These are phyloP conservation scores for Xestia c-nigrum DNA, from an alignment of 2,888 invertebrate species.

Conservation along the genomic window DNA sequence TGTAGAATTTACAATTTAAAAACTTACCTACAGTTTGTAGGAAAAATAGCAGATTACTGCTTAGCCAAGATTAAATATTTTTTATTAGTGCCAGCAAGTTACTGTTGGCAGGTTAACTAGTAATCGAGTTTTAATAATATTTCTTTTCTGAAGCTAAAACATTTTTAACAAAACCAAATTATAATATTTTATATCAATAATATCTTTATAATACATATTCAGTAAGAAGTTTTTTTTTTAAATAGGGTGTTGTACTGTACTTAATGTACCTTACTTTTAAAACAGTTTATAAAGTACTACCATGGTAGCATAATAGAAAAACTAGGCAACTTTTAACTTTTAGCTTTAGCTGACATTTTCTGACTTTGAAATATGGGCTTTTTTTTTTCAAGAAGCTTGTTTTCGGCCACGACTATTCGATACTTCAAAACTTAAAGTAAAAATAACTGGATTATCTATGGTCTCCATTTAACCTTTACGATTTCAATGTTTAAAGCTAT, in stretches of 20 bases:
- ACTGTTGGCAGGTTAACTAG: neutral
- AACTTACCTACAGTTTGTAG: neutral
- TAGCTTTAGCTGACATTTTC: neutral
- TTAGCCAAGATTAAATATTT: neutral
- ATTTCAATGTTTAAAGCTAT: neutral
- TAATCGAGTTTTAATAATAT: neutral
- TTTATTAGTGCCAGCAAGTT: neutral
- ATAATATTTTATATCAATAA: neutral
- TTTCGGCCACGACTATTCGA: neutral
- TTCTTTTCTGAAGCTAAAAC: neutral
- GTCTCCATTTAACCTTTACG: neutral
- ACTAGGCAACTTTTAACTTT: neutral
- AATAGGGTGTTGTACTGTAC: neutral
- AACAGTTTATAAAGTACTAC: neutral
- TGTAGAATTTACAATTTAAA: neutral
- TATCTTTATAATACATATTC: neutral
- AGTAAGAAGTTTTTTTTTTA: neutral
- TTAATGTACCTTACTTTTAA: slow-evolving; percentile 2
- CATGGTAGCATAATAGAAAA: slow-evolving; percentile 15
- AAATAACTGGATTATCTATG: neutral
- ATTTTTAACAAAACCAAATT: neutral
- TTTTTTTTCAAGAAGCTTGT: slow-evolving; percentile 29
- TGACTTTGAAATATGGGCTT: neutral
- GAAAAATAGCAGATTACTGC: neutral
- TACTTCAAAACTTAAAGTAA: neutral